A percentile compares a stretch with the other conserved stretches of the same genome.
Evolutionary conservation across 2,113 vertebrate species (phyloP).

Genomic region (Hemiprocne comata): DNA sequence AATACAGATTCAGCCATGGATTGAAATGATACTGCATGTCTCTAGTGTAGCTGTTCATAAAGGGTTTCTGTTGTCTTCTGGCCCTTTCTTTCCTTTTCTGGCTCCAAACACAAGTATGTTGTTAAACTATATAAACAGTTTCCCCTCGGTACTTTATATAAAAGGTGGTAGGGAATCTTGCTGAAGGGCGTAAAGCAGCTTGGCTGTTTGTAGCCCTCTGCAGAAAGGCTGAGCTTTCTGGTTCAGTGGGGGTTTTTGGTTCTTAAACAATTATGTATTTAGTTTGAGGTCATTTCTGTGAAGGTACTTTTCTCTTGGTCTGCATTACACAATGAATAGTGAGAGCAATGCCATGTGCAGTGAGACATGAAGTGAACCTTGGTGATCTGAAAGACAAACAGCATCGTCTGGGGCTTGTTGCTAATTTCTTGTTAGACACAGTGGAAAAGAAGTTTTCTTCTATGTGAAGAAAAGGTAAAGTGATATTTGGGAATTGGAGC

Average conservation of each 20-base stretch:
- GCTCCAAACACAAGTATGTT: neutral
- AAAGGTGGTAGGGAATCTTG: neutral
- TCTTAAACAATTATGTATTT: slow-evolving; percentile 43
- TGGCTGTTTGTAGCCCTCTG: neutral
- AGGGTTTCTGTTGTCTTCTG: neutral
- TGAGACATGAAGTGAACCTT: slow-evolving; percentile 5
- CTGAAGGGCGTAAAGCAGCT: neutral
- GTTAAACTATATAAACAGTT: neutral
- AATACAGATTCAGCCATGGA: neutral
- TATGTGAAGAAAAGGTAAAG: neutral
- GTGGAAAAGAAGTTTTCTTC: neutral
- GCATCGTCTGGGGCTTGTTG: neutral
- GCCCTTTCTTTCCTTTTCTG: neutral
- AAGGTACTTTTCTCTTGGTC: slow-evolving; percentile 2
- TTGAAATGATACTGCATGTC: neutral
- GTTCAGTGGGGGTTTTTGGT: neutral
- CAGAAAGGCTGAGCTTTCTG: neutral
- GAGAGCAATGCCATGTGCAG: neutral
- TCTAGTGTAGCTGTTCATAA: neutral
- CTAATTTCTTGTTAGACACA: neutral
- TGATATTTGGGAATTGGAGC: neutral
- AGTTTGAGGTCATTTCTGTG: slow-evolving; percentile 9
- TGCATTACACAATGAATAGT: neutral
- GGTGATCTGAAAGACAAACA: neutral
- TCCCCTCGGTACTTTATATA: neutral